Evolutionary conservation across 2,113 vertebrate genomes (phyloP).

Genomic region (Amphiprion percula): DNA sequence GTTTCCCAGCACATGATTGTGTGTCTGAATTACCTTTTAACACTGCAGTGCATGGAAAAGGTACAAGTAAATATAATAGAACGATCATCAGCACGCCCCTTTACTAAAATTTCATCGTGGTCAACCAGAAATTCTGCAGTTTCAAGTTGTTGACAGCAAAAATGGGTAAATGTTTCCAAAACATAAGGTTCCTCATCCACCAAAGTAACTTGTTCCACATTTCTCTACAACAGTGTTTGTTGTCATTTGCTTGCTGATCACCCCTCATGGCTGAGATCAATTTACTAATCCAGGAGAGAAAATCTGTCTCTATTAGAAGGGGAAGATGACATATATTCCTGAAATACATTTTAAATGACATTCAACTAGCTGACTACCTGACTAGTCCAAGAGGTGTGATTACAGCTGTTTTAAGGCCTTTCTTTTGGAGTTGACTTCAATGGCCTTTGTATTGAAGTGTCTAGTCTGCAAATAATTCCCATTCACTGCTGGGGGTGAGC

Average conservation of each 20-base stretch:
- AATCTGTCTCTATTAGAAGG: not conserved
- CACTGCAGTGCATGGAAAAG: not conserved
- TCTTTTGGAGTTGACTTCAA: not conserved
- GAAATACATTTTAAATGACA: too few species aligned
- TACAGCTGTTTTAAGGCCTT: not conserved
- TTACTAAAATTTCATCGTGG: not conserved
- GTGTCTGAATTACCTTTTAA: not conserved
- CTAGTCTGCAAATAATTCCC: not conserved
- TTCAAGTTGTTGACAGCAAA: not conserved
- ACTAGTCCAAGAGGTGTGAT: too few species aligned
- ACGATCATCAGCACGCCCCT: not conserved
- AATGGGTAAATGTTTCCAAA: slow-evolving; percentile 1
- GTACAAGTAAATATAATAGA: not conserved
- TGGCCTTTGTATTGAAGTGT: not conserved
- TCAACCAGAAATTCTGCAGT: not conserved
- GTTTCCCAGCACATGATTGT: slow-evolving; percentile 25
- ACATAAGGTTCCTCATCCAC: not conserved
- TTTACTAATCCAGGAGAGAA: slow-evolving; percentile 25
- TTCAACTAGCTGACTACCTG: too few species aligned
- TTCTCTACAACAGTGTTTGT: slow-evolving; percentile 3
- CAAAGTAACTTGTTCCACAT: not conserved
- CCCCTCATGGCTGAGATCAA: slow-evolving; percentile 43
- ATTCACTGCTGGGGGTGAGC: not conserved
- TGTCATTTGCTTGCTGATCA: not conserved
- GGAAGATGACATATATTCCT: too few species aligned